Percentiles rank a stretch among this genome's conserved stretches.
These are phyloP conservation scores for Acanthornis magna DNA, from an alignment of 2,797 vertebrate species.

Conservation along the genomic window DNA sequence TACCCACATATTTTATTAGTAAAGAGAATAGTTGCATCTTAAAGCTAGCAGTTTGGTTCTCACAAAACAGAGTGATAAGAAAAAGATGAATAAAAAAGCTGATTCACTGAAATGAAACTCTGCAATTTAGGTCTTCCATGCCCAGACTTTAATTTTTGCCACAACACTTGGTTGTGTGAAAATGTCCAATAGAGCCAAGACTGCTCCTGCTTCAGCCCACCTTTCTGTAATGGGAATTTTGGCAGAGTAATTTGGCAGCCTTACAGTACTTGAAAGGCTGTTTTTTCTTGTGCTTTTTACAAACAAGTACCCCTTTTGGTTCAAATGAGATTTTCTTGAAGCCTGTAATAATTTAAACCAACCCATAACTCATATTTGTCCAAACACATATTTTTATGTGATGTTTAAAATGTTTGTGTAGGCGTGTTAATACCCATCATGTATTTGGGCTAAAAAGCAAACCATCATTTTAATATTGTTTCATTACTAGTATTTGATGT, in stretches of 20 bases:
- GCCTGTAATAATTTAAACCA: background rate
- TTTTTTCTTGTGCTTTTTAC: background rate
- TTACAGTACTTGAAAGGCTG: background rate
- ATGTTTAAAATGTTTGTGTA: conserved; percentile 16
- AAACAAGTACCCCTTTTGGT: background rate
- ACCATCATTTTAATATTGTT: conserved; percentile 23
- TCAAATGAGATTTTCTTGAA: conserved; percentile 4
- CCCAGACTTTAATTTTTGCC: background rate
- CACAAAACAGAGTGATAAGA: background rate
- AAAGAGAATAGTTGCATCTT: background rate
- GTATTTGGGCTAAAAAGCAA: conserved; percentile 26
- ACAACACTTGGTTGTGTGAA: background rate
- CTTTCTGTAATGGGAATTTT: background rate
- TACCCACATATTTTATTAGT: background rate
- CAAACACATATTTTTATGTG: background rate
- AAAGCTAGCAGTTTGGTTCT: background rate
- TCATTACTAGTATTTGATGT: conserved; percentile 43
- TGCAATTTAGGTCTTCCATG: background rate
- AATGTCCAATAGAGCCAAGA: background rate
- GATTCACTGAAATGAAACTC: background rate
- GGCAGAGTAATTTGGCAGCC: conserved; percentile 3
- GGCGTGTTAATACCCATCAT: background rate
- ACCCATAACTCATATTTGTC: background rate
- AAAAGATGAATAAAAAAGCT: background rate
- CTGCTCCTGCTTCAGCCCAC: background rate